Evolutionary conservation across 2,113 vertebrate genomes (phyloP).

Genomic region (Leucopsar rothschildi): DNA sequence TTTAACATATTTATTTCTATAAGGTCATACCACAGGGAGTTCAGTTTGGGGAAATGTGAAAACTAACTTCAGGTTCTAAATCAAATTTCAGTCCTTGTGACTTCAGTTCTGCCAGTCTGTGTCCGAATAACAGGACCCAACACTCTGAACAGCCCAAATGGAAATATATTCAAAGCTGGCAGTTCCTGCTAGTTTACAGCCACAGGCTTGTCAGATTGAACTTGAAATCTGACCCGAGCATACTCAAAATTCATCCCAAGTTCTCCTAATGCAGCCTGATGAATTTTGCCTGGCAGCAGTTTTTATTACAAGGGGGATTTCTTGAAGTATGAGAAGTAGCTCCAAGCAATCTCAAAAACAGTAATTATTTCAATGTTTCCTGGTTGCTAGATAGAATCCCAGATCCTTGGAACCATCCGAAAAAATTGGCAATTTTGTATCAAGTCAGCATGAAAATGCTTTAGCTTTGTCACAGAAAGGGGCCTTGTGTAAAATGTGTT

Average conservation of each 20-base stretch:
- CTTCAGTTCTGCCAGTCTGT: background rate
- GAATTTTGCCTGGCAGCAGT: conserved; percentile 44
- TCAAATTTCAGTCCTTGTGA: background rate
- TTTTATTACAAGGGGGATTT: conserved; percentile 50
- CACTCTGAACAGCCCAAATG: background rate
- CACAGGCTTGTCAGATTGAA: conserved; percentile 41
- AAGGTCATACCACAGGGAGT: background rate
- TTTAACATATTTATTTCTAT: background rate
- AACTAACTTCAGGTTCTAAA: background rate
- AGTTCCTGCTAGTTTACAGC: conserved; percentile 39
- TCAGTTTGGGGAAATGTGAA: background rate
- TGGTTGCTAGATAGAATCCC: background rate
- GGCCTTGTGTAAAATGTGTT: background rate
- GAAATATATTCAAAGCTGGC: conserved; percentile 39
- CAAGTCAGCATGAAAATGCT: conserved; percentile 25
- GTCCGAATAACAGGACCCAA: background rate
- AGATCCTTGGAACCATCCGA: background rate
- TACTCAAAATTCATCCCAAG: conserved; percentile 53
- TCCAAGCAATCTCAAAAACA: conserved; percentile 3
- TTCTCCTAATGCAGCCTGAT: conserved; percentile 15
- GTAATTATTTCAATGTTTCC: conserved; percentile 46
- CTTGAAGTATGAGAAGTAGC: conserved; percentile 17
- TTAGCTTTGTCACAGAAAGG: conserved; percentile 24
- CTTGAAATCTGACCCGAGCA: conserved; percentile 25
- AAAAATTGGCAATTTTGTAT: conserved; percentile 7